A percentile compares a stretch with the other conserved stretches of the same genome.
These are phyloP conservation scores for Charadrius vociferus DNA, from an alignment of 2,113 vertebrate genomes.

Conservation along the genomic window DNA sequence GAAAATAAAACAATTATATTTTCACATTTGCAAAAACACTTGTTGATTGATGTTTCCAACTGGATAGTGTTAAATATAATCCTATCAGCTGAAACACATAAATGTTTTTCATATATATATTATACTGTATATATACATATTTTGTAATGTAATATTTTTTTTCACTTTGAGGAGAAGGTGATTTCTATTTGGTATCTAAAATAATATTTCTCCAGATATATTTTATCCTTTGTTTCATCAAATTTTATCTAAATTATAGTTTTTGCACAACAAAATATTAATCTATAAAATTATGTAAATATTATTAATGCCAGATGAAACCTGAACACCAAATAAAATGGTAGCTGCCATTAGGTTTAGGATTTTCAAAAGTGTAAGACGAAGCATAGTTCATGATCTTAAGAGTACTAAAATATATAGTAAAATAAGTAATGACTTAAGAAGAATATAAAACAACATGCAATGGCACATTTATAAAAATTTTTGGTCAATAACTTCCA, in stretches of 20 bases:
- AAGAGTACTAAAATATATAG: not conserved
- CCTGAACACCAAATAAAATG: not conserved
- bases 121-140: not conserved
- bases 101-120: not conserved
- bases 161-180: not conserved
- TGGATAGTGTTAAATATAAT: slow-evolving; percentile 38
- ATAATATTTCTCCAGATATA: not conserved
- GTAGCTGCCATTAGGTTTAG: not conserved
- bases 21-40: not conserved
- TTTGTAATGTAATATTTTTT: slow-evolving; percentile 1
- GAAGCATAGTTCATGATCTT: not conserved
- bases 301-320: not conserved
- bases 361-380: not conserved
- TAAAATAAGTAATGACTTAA: not conserved
- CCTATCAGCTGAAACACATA: slow-evolving; percentile 3
- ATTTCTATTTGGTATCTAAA: slow-evolving; percentile 24
- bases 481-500: not conserved
- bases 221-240: not conserved
- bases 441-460: not conserved
- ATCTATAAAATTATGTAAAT: not conserved
- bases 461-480: not conserved
- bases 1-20: slow-evolving; percentile 8
- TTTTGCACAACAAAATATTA: not conserved
- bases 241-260: not conserved
- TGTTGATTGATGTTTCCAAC: slow-evolving; percentile 38